Percentiles rank a stretch among this genome's conserved stretches.
phyloP scores from a whole-genome alignment of 2,888 invertebrate species.

The Dimorphilus gyrociliatus region DNA sequence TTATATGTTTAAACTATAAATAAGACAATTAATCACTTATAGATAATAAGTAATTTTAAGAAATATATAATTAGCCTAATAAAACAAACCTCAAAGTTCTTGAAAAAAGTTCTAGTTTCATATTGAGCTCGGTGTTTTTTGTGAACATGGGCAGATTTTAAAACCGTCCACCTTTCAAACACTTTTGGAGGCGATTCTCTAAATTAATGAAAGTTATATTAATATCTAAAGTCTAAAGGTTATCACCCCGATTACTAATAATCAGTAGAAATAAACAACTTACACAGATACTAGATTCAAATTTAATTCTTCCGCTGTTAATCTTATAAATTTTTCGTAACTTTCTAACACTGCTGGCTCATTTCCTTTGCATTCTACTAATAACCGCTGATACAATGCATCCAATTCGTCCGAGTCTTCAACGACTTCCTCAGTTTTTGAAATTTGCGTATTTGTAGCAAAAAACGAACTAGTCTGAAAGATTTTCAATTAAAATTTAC shows the following conservation, averaged over 20 bases:
- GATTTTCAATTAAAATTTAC: no score
- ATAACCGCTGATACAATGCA: slow-evolving; percentile 56
- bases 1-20: slow-evolving; percentile 55
- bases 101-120: slow-evolving; percentile 79
- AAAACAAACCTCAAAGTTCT: slow-evolving; percentile 50
- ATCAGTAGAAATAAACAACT: no score
- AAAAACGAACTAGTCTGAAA: not conserved
- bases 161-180: slow-evolving; percentile 58
- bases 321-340: slow-evolving; percentile 65
- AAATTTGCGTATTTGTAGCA: not conserved
- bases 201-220: no score
- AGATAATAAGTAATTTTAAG: not conserved
- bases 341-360: slow-evolving; percentile 73
- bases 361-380: slow-evolving; percentile 68
- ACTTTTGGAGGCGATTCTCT: slow-evolving; percentile 52
- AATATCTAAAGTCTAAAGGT: no score
- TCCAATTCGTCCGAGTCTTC: slow-evolving; percentile 20
- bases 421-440: not conserved
- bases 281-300: slow-evolving; percentile 42
- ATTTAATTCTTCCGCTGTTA: slow-evolving; percentile 62
- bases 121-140: slow-evolving; percentile 81
- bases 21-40: slow-evolving; percentile 1
- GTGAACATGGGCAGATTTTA: slow-evolving; percentile 59
- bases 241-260: not conserved
- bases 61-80: not conserved